Evolutionary conservation across 2,797 vertebrate species (phyloP).

Genomic region (Anas bahamensis): DNA sequence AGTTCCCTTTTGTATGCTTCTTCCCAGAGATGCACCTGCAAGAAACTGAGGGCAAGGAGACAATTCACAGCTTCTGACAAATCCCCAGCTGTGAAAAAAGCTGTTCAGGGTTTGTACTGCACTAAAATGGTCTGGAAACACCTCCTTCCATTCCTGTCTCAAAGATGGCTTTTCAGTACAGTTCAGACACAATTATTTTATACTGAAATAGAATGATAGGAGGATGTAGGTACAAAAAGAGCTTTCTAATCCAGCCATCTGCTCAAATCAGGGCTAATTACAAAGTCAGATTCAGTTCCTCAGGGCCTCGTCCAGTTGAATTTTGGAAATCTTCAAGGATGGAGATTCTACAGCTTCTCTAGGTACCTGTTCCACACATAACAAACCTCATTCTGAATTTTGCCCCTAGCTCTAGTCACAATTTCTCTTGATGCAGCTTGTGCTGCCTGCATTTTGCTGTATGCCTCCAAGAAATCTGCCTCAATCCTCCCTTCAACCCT

Average conservation of each 20-base stretch:
- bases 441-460: not conserved
- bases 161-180: not conserved
- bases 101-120: not conserved
- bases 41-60: conserved; percentile 8
- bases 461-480: not conserved
- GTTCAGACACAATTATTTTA: not conserved
- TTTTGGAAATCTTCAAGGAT: not conserved
- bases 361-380: not conserved
- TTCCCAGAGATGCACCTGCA: not conserved
- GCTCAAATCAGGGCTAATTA: not conserved
- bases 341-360: not conserved
- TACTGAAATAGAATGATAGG: not conserved
- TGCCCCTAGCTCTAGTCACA: fast-evolving
- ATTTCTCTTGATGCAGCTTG: not conserved
- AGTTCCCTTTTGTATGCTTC: not conserved
- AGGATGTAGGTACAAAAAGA: not conserved
- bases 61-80: conserved; percentile 9
- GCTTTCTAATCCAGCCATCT: not conserved
- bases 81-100: not conserved
- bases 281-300: not conserved
- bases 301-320: not conserved
- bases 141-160: not conserved
- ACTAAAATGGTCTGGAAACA: not conserved
- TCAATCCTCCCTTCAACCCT: not conserved
- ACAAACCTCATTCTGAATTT: not conserved